Conservation (phyloP, 1,140 invertebrate genomes). For the Scaptomyza hsui region DNA sequence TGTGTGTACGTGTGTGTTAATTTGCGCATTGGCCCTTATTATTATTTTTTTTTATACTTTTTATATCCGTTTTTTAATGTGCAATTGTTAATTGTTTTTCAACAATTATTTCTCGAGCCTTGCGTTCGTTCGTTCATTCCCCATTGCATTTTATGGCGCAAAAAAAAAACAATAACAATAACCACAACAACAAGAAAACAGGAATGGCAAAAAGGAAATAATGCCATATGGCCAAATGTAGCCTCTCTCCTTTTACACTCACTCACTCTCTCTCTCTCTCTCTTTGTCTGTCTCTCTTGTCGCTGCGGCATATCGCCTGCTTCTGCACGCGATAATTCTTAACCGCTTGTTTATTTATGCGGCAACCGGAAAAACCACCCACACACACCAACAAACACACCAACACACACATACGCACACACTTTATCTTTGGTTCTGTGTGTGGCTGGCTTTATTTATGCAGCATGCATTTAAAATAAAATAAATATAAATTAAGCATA, state of each 20-base stretch:
- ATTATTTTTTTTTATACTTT: conserved; percentile 8
- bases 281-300: neutral
- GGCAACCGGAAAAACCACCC: conserved; percentile 65
- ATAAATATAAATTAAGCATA: conserved; percentile 81
- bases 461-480: conserved; percentile 80
- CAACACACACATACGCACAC: conserved; percentile 20
- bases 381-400: conserved; percentile 16
- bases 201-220: conserved; percentile 47
- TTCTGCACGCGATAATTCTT: conserved; percentile 69
- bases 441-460: conserved; percentile 71
- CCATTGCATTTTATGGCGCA: conserved; percentile 59
- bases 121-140: neutral
- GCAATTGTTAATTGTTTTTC: conserved; percentile 76
- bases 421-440: conserved; percentile 22
- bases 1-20: conserved; percentile 33
- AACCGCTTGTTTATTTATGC: conserved; percentile 79
- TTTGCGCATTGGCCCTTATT: conserved; percentile 38
- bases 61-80: conserved; percentile 53
- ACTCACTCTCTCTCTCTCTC: neutral
- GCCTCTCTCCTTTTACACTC: neutral
- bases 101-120: conserved; percentile 60
- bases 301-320: conserved; percentile 33
- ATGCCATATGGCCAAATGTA: conserved; percentile 42
- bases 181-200: too few species aligned
- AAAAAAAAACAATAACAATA: neutral